Conservation (phyloP, 2,797 vertebrate species). For the Leptodactylus fallax region DNA sequence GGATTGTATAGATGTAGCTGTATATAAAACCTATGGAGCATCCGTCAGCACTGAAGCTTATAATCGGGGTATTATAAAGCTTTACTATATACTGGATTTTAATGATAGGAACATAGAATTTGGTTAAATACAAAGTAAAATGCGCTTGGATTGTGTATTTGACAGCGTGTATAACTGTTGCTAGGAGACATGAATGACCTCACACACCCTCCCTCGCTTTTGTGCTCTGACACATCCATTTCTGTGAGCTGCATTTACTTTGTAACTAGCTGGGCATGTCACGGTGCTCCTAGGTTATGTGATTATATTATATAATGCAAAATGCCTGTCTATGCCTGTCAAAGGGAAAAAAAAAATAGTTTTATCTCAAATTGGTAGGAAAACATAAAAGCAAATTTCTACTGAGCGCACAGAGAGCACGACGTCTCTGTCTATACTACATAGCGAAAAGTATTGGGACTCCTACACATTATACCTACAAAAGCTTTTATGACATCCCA, state of each 20-base stretch:
- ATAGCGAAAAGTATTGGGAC: too few species aligned
- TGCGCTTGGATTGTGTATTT: neutral
- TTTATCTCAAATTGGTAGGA: neutral
- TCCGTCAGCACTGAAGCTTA: neutral
- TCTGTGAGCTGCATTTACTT: neutral
- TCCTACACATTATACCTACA: too few species aligned
- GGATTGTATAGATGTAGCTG: neutral
- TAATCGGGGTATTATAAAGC: neutral
- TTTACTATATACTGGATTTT: neutral
- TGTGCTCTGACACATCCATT: slow-evolving; percentile 19
- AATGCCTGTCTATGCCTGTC: neutral
- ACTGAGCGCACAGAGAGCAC: too few species aligned
- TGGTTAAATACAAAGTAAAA: neutral
- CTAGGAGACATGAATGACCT: slow-evolving; percentile 5
- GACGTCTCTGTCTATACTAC: too few species aligned
- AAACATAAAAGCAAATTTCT: neutral
- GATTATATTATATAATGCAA: neutral
- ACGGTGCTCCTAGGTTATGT: neutral
- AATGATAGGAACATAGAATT: neutral
- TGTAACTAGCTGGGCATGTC: neutral
- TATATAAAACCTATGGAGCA: neutral
- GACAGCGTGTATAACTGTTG: neutral
- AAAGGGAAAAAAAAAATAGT: neutral
- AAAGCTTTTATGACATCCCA: too few species aligned
- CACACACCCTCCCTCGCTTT: slow-evolving; percentile 2